Conservation (phyloP, 2,113 vertebrate genomes). For the Chlamydotis undulata region DNA sequence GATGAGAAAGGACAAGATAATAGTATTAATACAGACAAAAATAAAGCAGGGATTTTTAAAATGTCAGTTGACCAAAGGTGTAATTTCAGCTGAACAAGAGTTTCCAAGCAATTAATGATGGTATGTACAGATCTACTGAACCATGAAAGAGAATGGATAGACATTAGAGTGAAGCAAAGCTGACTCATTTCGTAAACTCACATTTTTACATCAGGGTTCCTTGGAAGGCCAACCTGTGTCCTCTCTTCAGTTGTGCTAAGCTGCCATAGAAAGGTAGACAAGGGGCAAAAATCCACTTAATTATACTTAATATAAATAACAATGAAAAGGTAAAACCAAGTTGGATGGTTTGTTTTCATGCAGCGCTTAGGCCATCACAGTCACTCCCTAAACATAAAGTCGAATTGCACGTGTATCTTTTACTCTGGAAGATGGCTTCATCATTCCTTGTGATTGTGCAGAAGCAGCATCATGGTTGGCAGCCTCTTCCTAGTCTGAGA, state of each 20-base stretch:
- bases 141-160: neutral
- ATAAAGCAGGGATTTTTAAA: conserved; percentile 17
- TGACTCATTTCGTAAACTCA: conserved; percentile 44
- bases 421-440: neutral
- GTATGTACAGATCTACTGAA: neutral
- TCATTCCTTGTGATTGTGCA: neutral
- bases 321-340: neutral
- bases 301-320: neutral
- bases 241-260: neutral
- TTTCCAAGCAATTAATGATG: conserved; percentile 24
- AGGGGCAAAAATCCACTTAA: neutral
- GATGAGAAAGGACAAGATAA: neutral
- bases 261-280: neutral
- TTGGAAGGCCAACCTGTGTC: neutral
- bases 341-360: neutral
- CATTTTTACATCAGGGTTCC: neutral
- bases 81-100: conserved; percentile 7
- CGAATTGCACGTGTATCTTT: neutral
- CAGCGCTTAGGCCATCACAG: neutral
- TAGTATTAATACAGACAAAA: neutral
- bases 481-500: neutral
- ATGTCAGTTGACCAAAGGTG: neutral
- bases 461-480: neutral
- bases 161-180: neutral
- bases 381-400: neutral